Conservation (phyloP, 2,113 vertebrate genomes). For the Regulus satrapa region DNA sequence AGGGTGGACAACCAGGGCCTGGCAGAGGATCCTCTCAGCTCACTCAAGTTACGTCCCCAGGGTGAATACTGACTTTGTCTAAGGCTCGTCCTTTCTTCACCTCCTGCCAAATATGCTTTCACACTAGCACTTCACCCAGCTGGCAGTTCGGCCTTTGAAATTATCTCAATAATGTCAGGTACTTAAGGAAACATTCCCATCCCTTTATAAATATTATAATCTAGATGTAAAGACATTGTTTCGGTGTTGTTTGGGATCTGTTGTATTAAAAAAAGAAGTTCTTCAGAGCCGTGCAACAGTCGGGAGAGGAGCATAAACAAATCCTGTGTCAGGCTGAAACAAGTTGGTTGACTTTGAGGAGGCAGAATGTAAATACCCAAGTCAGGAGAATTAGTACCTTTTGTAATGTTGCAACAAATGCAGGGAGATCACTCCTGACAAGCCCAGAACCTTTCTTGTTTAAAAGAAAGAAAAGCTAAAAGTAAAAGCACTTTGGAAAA, state of each 20-base stretch:
- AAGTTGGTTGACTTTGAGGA: conserved; percentile 33
- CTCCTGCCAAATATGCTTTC: conserved; percentile 52
- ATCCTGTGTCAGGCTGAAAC: conserved; percentile 42
- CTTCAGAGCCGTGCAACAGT: background rate
- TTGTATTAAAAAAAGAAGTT: background rate
- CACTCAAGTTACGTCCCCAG: conserved; percentile 17
- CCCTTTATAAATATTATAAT: conserved; percentile 61
- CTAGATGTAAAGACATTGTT: conserved; percentile 31
- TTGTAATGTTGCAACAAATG: background rate
- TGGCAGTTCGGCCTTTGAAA: conserved; percentile 50
- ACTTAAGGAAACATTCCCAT: conserved; percentile 50
- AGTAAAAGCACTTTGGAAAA: background rate
- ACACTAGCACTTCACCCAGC: background rate
- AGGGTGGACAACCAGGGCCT: conserved; percentile 14
- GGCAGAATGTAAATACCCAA: conserved; percentile 36
- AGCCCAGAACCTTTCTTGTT: background rate
- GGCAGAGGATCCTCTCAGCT: background rate
- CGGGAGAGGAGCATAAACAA: conserved; percentile 7
- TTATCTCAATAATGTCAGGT: conserved; percentile 37
- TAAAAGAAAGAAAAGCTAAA: background rate
- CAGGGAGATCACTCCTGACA: background rate
- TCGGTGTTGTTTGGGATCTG: background rate
- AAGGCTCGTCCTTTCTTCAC: background rate
- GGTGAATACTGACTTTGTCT: conserved; percentile 14
- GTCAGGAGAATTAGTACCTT: conserved; percentile 7